Evolutionary conservation across 2,888 invertebrate species (phyloP), one percentile per base, ranked within the genome.

Genomic region (Drosophila trichaetosa): DNA sequence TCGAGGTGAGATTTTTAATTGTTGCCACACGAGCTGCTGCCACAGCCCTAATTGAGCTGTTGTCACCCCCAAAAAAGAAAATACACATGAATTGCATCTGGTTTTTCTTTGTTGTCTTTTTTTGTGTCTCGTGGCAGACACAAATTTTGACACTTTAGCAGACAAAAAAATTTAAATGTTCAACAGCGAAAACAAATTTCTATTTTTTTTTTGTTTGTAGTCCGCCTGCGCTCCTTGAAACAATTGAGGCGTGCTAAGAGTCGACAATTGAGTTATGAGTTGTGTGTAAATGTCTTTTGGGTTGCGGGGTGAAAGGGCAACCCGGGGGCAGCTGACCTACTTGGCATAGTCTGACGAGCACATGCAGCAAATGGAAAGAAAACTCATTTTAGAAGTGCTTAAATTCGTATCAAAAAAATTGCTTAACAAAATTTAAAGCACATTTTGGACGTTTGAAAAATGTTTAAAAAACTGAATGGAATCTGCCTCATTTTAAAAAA

Each of bases 1-100:
- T 59, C 42, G 56, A 74, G 70, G 79, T 76, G 75, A 84, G 87
- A 88, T 87, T 87, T 87, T 72, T 74, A 83, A 87, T 79, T 84
- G 87, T 84, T 87, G 77, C 77, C 16, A 46, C 24, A 29, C 69
- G 60, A 65, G 73, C 24, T 59, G 60, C 59, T 69, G 62, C 29
- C 29, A 29, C 42, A 59, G 66, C 69, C 76, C 74, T 87, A 87
- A 87, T 87, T 84, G 79, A 83, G 87, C 57, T 82, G 81, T 85
- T 79, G 82, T 40, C 70, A 73, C 61, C 72, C 51, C 62, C 65
- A 8, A 40, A 46, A 46, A 42, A 21, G n/a, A 62, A 76, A 57
- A 18, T 71, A 49, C 49, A 40, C 4, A 33, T 65, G 59, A 69
- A 67, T 63, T 68, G 72, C 79, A 76, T 59, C 53, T 82, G 68